Base-by-base conservation (phyloP, 2,888 invertebrate genomes). In the Drosophila anceps region DNA sequence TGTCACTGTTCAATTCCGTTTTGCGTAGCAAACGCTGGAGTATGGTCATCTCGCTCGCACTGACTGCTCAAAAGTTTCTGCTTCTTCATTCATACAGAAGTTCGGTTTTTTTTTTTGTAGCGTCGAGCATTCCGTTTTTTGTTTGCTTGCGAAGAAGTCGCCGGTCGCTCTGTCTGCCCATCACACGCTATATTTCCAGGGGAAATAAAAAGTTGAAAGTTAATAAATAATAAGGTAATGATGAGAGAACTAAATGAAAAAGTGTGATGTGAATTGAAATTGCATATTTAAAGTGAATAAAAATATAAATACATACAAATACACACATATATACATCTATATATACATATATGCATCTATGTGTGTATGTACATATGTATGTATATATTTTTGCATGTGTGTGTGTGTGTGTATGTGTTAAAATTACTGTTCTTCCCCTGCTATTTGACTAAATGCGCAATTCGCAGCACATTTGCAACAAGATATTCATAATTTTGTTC, bases 31-130 rank as follows among this genome's bases (percentile, higher is more conserved):
- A 31, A 44, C 7, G 4, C 15, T 24, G 31, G 15, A 39, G 13
- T 27, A 9, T 39, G 35, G 67, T 41, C 35, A 35, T 66, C 75
- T 53, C 69, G 41, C 55, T 73, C 20, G 13, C 18, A 20, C 46
- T n/a, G 1, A 35, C 1, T 9, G 12, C 15, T 27, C 9, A 6
- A 15, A 15, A 13, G 2, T 0, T 29, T 29, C 8, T 27, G 18
- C 27, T 68, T 48, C 13, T 35, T 39, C n/a, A 8, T 35, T 39
- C n/a, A 8, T 31, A 2, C 7, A 7, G 12, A 10, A 18, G 13
- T 6, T 4, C 15, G 9, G 0, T 27, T 31, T 41, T 39, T 10
- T 4, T 41, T 33, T 55, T 46, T n/a, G n/a, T n/a, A 12, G 10
- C 15, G 3, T n/a, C n/a, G 1, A 13, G 18, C 43, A 74, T 55